Evolutionary conservation across 2,797 vertebrate genomes (phyloP).

Genomic region (Brachyalestes nurse): DNA sequence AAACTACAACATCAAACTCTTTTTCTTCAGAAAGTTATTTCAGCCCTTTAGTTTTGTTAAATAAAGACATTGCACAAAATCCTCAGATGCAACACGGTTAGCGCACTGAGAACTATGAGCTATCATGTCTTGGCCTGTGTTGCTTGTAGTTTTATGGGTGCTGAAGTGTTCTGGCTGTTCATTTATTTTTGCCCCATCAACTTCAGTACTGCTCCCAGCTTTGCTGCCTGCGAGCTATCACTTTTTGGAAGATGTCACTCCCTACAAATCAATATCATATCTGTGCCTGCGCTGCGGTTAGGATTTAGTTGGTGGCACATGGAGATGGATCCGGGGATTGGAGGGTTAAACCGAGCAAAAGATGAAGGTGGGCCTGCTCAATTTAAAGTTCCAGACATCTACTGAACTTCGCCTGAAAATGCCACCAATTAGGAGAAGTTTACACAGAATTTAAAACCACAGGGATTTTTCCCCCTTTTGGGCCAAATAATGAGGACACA

Average conservation of each 20-base stretch:
- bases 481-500: constrained; percentile 28
- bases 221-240: constrained; percentile 16
- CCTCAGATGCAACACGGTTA: no score
- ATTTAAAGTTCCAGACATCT: background rate
- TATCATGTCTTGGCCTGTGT: constrained; percentile 17
- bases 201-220: background rate
- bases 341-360: background rate
- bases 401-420: background rate
- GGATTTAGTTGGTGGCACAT: constrained; percentile 9
- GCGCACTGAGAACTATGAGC: no score
- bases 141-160: background rate
- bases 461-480: background rate
- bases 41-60: no score
- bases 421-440: background rate
- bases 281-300: constrained; percentile 28
- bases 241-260: constrained; percentile 9
- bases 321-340: constrained; percentile 25
- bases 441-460: constrained; percentile 10
- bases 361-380: background rate
- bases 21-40: no score
- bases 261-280: constrained; percentile 46
- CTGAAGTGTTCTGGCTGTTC: constrained; percentile 3
- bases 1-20: no score
- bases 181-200: constrained; percentile 33
- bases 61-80: no score